Evolutionary conservation across 92 coral and sea anemone genomes (phyloP), one percentile per base, ranked within the genome.

Genomic region (Siderastrea radians): DNA sequence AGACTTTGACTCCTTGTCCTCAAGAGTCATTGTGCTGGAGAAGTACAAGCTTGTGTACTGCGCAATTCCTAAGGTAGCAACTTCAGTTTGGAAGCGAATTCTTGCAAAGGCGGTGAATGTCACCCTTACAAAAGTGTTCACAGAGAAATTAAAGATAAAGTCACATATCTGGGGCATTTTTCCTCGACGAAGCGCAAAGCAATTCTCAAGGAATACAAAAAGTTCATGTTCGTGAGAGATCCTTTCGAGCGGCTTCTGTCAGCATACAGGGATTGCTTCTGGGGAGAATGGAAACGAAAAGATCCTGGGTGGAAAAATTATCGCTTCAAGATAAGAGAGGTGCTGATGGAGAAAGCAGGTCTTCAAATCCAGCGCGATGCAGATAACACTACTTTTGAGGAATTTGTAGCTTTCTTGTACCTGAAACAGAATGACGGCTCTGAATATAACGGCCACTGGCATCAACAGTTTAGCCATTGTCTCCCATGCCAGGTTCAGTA

Each of bases 161-260:
- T 79, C 15, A 61, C 46, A 50, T 62, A 45, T 54, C 71, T 79
- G 9, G 45, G 72, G 15, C 61, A 79, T 15, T 79, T 61, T 65
- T 19, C 72, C n/a, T 6, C 16, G 2, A 43, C 61, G 13, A 55
- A 79, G 19, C 70, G 71, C 43, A 44, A 62, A 5, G 48, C 49
- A 79, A 65, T 79, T 46, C 83, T 79, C 72, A 59, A 79, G 54
- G 61, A 9, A 14, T 65, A 38, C 83, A 61, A 16, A 26, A 79
- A 79, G 47, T 63, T 79, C 71, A 79, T 63, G 83, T 79, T 79
- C 57, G 83, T 79, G 19, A 61, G 83, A 62, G 71, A 79, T 46
- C 83, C 83, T 14, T 65, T 79, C 8, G 58, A 79, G 72, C 69
- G 83, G 13, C 72, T 79, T 0, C 2, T 79, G 14, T 79, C 83